Evolutionary conservation across 2,888 invertebrate genomes (phyloP).

Genomic region (Empis livida): DNA sequence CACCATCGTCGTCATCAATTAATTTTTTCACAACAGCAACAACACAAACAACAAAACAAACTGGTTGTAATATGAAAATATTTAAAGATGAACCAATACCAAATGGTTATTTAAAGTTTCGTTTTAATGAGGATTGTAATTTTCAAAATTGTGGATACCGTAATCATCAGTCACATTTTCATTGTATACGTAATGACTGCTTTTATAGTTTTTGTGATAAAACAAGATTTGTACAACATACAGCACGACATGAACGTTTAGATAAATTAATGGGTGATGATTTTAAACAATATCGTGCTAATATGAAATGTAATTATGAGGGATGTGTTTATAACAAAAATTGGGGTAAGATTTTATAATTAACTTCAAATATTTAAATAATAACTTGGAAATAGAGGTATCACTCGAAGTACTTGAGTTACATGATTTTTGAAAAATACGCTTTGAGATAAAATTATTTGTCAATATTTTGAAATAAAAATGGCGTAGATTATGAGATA

Average conservation of each 20-base stretch:
- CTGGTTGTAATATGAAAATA: constrained; percentile 47
- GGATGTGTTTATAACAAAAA: constrained; percentile 78
- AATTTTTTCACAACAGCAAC: background rate
- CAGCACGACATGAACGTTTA: constrained; percentile 82
- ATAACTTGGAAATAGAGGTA: too few species aligned
- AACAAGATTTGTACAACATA: constrained; percentile 88
- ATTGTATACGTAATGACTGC: constrained; percentile 72
- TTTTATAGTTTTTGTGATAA: constrained; percentile 97
- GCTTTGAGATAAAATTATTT: too few species aligned
- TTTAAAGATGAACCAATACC: constrained; percentile 84
- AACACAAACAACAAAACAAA: background rate
- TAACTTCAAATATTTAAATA: background rate
- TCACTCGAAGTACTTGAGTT: too few species aligned
- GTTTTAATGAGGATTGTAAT: constrained; percentile 85
- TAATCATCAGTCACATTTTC: constrained; percentile 92
- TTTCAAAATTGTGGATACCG: constrained; percentile 83
- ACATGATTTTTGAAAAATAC: too few species aligned
- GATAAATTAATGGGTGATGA: constrained; percentile 93
- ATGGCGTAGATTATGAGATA: too few species aligned
- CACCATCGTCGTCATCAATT: too few species aligned
- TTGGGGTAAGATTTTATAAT: constrained; percentile 43
- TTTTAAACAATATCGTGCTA: constrained; percentile 85
- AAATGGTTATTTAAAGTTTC: constrained; percentile 73
- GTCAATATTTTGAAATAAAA: background rate
- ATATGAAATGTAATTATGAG: constrained; percentile 71